These are phyloP conservation scores for Oscheius sp. DNA, from an alignment of 2,888 invertebrate genomes.

Conservation along the genomic window DNA sequence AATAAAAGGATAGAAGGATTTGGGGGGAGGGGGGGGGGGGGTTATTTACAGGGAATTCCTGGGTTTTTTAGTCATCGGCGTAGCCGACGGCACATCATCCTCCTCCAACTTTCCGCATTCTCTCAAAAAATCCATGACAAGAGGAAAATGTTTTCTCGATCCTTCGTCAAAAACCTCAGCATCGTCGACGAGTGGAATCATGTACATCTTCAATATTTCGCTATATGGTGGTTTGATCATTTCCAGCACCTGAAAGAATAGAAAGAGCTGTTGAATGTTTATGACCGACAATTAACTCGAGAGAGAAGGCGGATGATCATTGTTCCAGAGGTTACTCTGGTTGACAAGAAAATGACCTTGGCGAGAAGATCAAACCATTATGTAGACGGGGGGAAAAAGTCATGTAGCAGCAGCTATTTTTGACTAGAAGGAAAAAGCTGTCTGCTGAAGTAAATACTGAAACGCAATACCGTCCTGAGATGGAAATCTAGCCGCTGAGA, in stretches of 20 bases:
- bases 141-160: neutral
- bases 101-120: conserved; percentile 13
- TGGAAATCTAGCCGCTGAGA: no score
- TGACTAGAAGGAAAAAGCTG: no score
- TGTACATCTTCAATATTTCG: neutral
- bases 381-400: no score
- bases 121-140: conserved; percentile 11
- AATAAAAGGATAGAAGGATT: neutral
- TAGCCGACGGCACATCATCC: neutral
- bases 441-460: no score
- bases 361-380: no score
- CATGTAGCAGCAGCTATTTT: no score
- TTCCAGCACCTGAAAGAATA: conserved; percentile 28
- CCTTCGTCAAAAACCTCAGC: conserved; percentile 17
- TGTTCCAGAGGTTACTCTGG: no score
- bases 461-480: no score
- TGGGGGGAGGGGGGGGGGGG: neutral
- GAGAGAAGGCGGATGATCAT: no score
- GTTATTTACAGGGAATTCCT: neutral
- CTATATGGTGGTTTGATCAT: conserved; percentile 29
- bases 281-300: no score
- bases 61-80: neutral
- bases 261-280: no score
- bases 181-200: conserved; percentile 19
- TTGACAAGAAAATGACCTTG: no score